phyloP scores from a whole-genome alignment of 2,888 invertebrate genomes.

The Hirtodrosophila duncani region DNA sequence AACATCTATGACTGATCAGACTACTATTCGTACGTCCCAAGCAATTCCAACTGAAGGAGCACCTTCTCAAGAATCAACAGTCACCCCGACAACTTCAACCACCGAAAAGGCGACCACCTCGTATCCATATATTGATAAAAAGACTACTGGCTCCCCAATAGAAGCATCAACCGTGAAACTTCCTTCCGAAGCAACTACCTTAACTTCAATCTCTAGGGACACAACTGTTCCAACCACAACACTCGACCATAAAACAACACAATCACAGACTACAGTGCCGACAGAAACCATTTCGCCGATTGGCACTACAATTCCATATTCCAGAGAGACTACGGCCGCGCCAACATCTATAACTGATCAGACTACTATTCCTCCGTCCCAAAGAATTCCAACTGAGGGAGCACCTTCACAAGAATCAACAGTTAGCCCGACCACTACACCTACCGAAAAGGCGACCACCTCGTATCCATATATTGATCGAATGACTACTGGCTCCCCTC shows the following conservation, averaged over 20 bases:
- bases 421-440: too few relatives aligned
- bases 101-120: background rate
- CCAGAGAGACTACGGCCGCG: background rate
- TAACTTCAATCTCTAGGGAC: too few relatives aligned
- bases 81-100: background rate
- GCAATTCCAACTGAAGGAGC: too few relatives aligned
- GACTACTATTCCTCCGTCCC: background rate
- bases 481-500: background rate
- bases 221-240: background rate
- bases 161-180: background rate
- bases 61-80: too few relatives aligned
- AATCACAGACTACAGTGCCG: too few relatives aligned
- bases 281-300: background rate
- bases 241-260: too few relatives aligned
- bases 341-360: background rate
- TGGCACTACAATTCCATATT: background rate
- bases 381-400: too few relatives aligned
- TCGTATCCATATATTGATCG: background rate
- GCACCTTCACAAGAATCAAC: too few relatives aligned
- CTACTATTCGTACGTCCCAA: background rate
- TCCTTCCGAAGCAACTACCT: too few relatives aligned
- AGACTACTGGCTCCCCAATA: background rate
- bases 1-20: background rate
- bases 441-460: background rate
- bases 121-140: background rate